Conservation (phyloP, 2,113 vertebrate species). For the Pterophyllum scalare region DNA sequence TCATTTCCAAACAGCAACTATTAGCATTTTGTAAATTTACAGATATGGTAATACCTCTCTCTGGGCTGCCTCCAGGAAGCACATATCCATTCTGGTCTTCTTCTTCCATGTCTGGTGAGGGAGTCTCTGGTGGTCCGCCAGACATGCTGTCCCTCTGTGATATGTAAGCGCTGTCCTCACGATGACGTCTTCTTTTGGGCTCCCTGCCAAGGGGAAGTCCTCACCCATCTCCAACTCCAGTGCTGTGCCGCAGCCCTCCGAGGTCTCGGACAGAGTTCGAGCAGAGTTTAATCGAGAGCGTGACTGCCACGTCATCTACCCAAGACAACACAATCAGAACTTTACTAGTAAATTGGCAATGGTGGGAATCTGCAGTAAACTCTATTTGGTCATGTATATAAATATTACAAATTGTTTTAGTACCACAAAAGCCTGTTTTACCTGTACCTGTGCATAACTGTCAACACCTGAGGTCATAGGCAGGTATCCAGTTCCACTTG, state of each 20-base stretch:
- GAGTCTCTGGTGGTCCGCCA: slow-evolving; percentile 74
- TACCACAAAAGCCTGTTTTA: not conserved
- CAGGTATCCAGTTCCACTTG: slow-evolving; percentile 86
- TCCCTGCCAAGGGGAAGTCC: slow-evolving; percentile 77
- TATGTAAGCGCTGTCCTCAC: slow-evolving; percentile 90
- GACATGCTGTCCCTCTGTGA: slow-evolving; percentile 87
- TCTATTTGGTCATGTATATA: not conserved
- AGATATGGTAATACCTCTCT: slow-evolving; percentile 71
- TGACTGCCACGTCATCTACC: slow-evolving; percentile 60
- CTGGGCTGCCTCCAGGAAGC: slow-evolving; percentile 86
- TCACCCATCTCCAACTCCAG: slow-evolving; percentile 86
- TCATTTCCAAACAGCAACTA: not conserved
- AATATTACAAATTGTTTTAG: not conserved
- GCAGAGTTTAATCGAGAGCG: slow-evolving; percentile 84
- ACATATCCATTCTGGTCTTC: slow-evolving; percentile 92
- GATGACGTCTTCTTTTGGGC: slow-evolving; percentile 81
- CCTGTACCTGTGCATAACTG: slow-evolving; percentile 77
- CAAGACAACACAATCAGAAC: not conserved
- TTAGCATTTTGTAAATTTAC: not conserved
- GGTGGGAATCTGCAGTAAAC: not conserved
- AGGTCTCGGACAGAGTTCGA: slow-evolving; percentile 88
- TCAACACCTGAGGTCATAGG: slow-evolving; percentile 88
- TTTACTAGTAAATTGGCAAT: not conserved
- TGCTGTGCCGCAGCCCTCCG: slow-evolving; percentile 85
- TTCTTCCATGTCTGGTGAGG: slow-evolving; percentile 81